Evolutionary conservation across 2,797 vertebrate genomes (phyloP), one percentile per base, ranked within the genome.

Genomic region (Okamejei kenojei): DNA sequence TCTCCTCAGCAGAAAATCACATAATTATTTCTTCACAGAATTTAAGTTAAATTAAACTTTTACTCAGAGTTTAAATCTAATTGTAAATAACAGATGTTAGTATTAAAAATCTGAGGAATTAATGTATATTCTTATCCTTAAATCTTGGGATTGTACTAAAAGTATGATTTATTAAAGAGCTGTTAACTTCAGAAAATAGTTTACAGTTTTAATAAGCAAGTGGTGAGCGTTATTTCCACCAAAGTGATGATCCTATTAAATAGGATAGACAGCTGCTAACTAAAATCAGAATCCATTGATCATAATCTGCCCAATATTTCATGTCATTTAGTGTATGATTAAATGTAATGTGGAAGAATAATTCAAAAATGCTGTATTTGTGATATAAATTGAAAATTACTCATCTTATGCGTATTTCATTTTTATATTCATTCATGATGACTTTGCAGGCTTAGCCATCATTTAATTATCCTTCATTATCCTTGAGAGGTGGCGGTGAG

Each of bases 111-210:
- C 38, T 71, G 32, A 32, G 61, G 35, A 68, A 71, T 90, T 81
- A 63, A 38, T 45, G 11, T 26, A 82, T 58, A 63, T 65, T 29
- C 17, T 80, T 38, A 45, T 21, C 58, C 58, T 8, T 9, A 61
- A 58, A 86, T 7, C 80, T 58, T 86, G 38, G 79, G 4, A 19
- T 81, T 21, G 38, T 81, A 81, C 38, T 45, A 29, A 15, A 7
- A 81, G 35, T 29, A 81, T 81, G 79, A 81, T 81, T 86, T 86
- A 29, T 58, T 86, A 32, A 86, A 58, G 81, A n/a, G 26, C 82
- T 58, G 61, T 63, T 63, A 65, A 58, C 54, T 86, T 45, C 78
- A 63, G 54, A 29, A 63, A 7, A 80, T 45, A 77, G 76, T n/a
- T 77, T 32, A 77, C 45, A 86, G 10, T 58, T 61, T 63, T 61